phyloP scores from a whole-genome alignment of 2,113 vertebrate species.

The Dromaius novaehollandiae region DNA sequence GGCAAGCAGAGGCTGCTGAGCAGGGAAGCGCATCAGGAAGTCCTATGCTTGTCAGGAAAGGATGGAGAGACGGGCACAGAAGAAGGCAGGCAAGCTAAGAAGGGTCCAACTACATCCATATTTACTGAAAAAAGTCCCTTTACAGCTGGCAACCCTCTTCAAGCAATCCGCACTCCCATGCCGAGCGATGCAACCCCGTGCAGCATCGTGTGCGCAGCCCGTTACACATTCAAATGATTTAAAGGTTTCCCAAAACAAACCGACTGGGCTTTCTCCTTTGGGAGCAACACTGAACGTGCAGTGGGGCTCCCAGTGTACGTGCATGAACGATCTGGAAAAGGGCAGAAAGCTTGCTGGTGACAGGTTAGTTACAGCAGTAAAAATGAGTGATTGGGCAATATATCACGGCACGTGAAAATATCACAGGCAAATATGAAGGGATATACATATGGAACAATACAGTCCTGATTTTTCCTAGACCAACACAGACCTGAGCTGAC shows the following conservation, averaged over 20 bases:
- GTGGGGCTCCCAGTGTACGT: accelerated
- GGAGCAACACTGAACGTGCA: accelerated
- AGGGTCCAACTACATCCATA: accelerated
- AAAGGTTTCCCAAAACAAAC: accelerated
- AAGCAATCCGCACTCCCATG: accelerated
- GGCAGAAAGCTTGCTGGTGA: background rate
- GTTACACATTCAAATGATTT: accelerated
- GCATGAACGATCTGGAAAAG: accelerated
- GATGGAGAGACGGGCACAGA: no score
- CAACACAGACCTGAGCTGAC: accelerated
- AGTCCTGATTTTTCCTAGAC: no score
- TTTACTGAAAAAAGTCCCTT: background rate
- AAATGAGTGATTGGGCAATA: background rate
- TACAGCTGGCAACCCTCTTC: background rate
- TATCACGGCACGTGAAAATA: accelerated
- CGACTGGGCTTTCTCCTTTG: accelerated
- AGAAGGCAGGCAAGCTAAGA: no score
- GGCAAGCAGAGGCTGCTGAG: no score
- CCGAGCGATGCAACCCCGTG: accelerated
- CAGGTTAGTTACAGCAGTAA: accelerated
- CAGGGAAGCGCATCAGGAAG: no score
- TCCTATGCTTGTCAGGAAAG: no score
- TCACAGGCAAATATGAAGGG: accelerated
- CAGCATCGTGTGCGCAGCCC: accelerated
- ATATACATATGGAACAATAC: accelerated